Evolutionary conservation across 2,888 invertebrate genomes (phyloP), one percentile per base, ranked within the genome.

Genomic region (Anoncus sp.): DNA sequence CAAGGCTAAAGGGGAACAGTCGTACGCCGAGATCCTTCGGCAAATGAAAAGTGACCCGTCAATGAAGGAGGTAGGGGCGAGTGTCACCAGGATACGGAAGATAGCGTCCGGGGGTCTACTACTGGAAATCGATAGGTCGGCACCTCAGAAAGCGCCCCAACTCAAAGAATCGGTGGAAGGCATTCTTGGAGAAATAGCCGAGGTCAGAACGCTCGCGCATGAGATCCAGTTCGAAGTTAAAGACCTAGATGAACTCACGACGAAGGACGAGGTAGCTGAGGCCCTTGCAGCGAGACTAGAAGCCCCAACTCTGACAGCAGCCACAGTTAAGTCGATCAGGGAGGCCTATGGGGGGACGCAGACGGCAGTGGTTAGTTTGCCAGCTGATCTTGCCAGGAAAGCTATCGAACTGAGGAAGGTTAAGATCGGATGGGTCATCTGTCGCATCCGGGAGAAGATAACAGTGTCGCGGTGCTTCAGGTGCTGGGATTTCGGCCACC

Each of bases 401-500:
- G 43, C 63, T 2, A 20, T 67, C 1, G 43, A 18, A 0, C 2
- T 35, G 0, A 57, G 63, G 2, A 77, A 71, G 22, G 43, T 79
- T 18, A 31, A 57, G 24, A 75, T 75, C 20, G 71, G 79, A 1
- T 82, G 78, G 81, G 77, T 76, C 2, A 69, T 74, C 60, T 78
- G 81, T 63, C 66, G 80, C 22, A 73, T 77, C 10, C 65, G 79
- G 35, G 72, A 69, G 16, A 67, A 57, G 43, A 65, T 10, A 2
- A 60, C 49, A 43, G 40, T 69, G n/a, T 1, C 43, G 10, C 57
- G 75, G 47, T 81, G 78, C 18, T 81, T 43, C 24, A 71, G 62
- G 35, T 82, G 80, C 70, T 81, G 76, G 70, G 45, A 66, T 7
- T 79, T 22, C 9, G 70, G 79, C n/a, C 83, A 83, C 45, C 18